Evolutionary conservation across 2,113 vertebrate genomes (phyloP).

Genomic region (Elephas maximus): DNA sequence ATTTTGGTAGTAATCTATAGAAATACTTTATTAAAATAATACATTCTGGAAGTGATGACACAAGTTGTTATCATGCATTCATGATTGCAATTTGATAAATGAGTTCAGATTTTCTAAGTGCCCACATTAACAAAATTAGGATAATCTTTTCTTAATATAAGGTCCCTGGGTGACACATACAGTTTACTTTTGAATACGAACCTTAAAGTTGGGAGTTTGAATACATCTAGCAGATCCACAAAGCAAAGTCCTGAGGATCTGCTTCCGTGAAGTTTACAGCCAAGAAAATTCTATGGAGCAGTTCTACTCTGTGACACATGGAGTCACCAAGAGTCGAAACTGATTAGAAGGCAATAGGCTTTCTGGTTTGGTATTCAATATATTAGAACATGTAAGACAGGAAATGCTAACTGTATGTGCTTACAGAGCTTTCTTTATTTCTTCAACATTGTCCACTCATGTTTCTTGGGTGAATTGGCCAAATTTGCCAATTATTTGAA

Average conservation of each 20-base stretch:
- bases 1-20: conserved; percentile 84
- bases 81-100: conserved; percentile 69
- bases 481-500: not conserved
- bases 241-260: not conserved
- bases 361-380: not conserved
- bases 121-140: conserved; percentile 73
- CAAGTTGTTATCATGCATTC: conserved; percentile 75
- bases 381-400: conserved; percentile 45
- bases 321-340: not conserved
- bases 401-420: conserved; percentile 49
- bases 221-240: not conserved
- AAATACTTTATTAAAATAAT: conserved; percentile 82
- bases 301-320: not conserved
- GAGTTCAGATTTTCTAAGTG: conserved; percentile 58
- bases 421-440: conserved; percentile 40
- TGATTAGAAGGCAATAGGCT: not conserved
- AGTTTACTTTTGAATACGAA: not conserved
- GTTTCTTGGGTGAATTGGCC: not conserved
- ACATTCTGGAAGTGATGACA: conserved; percentile 81
- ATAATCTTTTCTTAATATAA: conserved; percentile 41
- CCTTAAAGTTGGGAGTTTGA: not conserved
- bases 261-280: not conserved
- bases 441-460: not conserved
- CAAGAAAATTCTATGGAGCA: not conserved
- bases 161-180: not conserved